Evolutionary conservation across 2,888 invertebrate genomes (phyloP).

Genomic region (Caenorhabditis drosophilae): DNA sequence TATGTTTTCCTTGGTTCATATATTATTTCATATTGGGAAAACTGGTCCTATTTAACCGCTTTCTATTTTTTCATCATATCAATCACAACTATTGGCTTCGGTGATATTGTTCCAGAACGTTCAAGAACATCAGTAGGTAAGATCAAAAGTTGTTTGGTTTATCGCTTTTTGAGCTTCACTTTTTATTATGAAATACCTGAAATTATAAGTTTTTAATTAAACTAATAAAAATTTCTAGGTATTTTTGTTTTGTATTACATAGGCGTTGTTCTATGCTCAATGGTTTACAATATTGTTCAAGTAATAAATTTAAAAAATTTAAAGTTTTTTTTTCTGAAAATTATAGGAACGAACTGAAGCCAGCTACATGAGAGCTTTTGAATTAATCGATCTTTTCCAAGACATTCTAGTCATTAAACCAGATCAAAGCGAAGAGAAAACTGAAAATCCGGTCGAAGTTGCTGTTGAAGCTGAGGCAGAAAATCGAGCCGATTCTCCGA

Average conservation of each 20-base stretch:
- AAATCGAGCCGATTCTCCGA: not conserved
- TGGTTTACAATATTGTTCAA: constrained; percentile 62
- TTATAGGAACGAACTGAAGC: constrained; percentile 55
- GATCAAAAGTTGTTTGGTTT: no score
- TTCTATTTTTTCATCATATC: constrained; percentile 67
- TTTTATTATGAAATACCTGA: no score
- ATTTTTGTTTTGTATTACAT: constrained; percentile 61
- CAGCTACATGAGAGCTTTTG: constrained; percentile 61
- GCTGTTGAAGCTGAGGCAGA: constrained; percentile 7
- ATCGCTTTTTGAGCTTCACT: no score
- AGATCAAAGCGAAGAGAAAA: no score
- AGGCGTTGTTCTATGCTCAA: constrained; percentile 62
- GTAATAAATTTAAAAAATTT: constrained; percentile 9
- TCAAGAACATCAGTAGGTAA: constrained; percentile 56
- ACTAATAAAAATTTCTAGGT: constrained; percentile 40
- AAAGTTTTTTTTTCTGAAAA: not conserved
- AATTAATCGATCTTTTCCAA: constrained; percentile 62
- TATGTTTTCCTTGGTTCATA: constrained; percentile 61
- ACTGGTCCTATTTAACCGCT: constrained; percentile 62
- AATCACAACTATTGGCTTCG: constrained; percentile 64
- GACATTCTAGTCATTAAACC: no score
- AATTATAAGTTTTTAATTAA: not conserved
- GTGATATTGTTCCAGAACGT: constrained; percentile 64
- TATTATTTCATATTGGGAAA: constrained; percentile 61
- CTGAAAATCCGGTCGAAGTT: no score